phyloP scores from a whole-genome alignment of 2,888 invertebrate genomes.

The Trichogramma dendrolimi region DNA sequence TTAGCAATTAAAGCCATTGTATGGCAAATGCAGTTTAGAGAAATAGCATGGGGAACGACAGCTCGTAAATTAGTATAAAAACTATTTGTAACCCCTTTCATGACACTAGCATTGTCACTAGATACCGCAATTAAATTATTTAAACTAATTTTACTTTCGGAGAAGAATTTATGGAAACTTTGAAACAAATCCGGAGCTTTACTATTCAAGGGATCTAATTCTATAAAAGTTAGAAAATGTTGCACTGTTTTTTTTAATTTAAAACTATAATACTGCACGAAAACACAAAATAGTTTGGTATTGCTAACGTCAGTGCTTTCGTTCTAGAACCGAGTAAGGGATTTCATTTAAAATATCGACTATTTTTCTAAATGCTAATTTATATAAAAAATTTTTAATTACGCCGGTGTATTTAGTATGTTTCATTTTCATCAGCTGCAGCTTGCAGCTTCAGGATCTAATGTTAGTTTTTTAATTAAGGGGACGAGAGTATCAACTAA shows the following conservation, averaged over 20 bases:
- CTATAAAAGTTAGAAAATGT: constrained; percentile 3
- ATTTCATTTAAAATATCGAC: constrained; percentile 7
- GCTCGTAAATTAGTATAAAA: no score
- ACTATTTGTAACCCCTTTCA: no score
- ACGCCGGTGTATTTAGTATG: not conserved
- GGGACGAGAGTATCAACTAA: not conserved
- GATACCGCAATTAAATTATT: no score
- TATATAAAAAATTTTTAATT: constrained; percentile 4
- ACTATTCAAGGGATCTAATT: not conserved
- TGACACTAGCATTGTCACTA: no score
- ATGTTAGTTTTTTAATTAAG: not conserved
- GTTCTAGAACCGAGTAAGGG: constrained; percentile 8
- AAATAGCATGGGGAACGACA: no score
- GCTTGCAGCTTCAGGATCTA: not conserved
- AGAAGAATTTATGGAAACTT: not conserved
- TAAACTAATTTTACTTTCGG: no score
- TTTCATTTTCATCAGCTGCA: constrained; percentile 2
- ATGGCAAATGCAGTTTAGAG: no score
- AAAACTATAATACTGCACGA: not conserved
- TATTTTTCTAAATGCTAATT: not conserved
- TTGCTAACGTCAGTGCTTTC: constrained; percentile 1
- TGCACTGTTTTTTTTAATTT: not conserved
- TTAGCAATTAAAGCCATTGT: no score
- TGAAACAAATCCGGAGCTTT: not conserved
- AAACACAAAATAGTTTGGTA: constrained; percentile 1